Percentiles rank a stretch among this genome's conserved stretches.
Evolutionary conservation across 2,888 invertebrate species (phyloP).

Genomic region (Oscheius sp.): DNA sequence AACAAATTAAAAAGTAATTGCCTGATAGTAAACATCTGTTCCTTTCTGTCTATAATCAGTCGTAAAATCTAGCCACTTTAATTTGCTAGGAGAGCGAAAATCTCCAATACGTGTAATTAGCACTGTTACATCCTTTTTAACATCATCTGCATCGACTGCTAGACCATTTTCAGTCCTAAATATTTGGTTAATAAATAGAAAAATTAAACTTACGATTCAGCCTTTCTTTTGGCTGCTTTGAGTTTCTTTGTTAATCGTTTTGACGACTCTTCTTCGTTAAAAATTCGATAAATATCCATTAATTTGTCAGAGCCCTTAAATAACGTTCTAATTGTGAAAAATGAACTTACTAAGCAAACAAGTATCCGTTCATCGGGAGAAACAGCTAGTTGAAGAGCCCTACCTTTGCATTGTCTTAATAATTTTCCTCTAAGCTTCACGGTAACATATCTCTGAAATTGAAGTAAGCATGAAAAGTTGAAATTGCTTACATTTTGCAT

Average conservation of each 20-base stretch:
- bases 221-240: slow-evolving; percentile 70
- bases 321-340: too few relatives aligned
- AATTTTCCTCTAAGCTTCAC: slow-evolving; percentile 84
- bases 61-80: slow-evolving; percentile 67
- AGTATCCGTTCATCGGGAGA: slow-evolving; percentile 81
- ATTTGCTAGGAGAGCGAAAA: slow-evolving; percentile 48
- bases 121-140: slow-evolving; percentile 61
- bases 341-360: slow-evolving; percentile 79
- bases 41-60: slow-evolving; percentile 33
- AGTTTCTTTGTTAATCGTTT: slow-evolving; percentile 83
- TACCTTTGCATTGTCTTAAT: slow-evolving; percentile 81
- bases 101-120: slow-evolving; percentile 76
- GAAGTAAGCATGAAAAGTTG: neutral
- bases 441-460: slow-evolving; percentile 77
- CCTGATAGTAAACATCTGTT: slow-evolving; percentile 34
- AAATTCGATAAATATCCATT: slow-evolving; percentile 85
- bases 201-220: slow-evolving; percentile 26
- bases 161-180: slow-evolving; percentile 18
- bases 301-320: slow-evolving; percentile 80
- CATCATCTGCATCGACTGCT: slow-evolving; percentile 21
- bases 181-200: too few relatives aligned
- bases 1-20: slow-evolving; percentile 28
- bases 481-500: slow-evolving; percentile 33
- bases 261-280: slow-evolving; percentile 80
- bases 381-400: slow-evolving; percentile 80